Base-by-base conservation (phyloP, 2,113 vertebrate genomes). In the Microtus ochrogaster region DNA sequence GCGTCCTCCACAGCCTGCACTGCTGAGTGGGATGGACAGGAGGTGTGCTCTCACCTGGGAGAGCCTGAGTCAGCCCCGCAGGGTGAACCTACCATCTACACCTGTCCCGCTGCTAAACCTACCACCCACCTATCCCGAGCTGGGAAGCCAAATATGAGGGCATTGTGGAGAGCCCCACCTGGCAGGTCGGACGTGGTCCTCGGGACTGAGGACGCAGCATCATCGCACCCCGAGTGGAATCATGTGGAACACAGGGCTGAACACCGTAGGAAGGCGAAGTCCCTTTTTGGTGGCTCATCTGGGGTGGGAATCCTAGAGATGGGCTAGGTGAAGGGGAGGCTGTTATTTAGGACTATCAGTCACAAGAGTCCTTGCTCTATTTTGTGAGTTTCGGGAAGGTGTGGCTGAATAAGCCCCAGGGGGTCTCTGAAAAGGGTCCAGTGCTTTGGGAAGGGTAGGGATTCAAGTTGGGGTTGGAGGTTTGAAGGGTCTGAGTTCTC, bases 251-350 rank as follows among this genome's bases (percentile, higher is more conserved):
- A 82, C 99, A 98, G 0, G 99, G 49, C 22, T 98, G 87, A 98
- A 96, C 99, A 86, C 96, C 98, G 12, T 99, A 99, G 93, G 99
- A 98, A 96, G 99, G 98, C 0, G 84, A 99, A 98, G 83, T 98
- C 97, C 96, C 97, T 93, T 99, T 99, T 92, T 99, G 99, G 97
- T 99, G 99, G 96, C 98, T 99, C 5, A 99, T 98, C 36, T 99
- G 99, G 65, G 98, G 98, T 97, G 99, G 99, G 97, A 99, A 99
- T 74, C 99, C 99, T 97, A 99, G 93, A 0, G 99, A 99, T 0
- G 99, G 99, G 93, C 99, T 99, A 98, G 52, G 92, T 58, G 76
- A 78, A 95, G 91, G 97, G 70, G 73, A 94, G 63, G 78, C 66
- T 81, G 49, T 97, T 96, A 96, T 47, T 93, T 11, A 30, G 61